Base-by-base conservation (phyloP, 2,113 vertebrate species). In the Gasterosteus aculeatus region DNA sequence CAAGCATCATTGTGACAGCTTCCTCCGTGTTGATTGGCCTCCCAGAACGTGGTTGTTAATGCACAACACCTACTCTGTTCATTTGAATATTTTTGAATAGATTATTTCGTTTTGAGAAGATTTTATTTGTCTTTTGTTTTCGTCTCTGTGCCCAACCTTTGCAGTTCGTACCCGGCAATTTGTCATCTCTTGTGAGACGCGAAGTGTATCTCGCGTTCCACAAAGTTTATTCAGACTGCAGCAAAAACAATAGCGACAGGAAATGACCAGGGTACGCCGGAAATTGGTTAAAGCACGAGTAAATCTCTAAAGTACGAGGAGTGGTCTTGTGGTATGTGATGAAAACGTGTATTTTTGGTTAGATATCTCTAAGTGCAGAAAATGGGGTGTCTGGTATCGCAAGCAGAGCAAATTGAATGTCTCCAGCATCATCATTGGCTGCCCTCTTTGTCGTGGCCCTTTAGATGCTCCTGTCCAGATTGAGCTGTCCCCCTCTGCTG, bases 1-100 rank as follows among this genome's bases (percentile, higher is more conserved):
- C 22, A 26, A 26, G 22, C 22, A 26, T 26, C 22, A 26, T 26
- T 1, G 22, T 26, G 22, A 26, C 22, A 26, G 41, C 73, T 72
- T 66, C 65, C 38, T 76, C 72, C 8, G 57, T 42, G 29, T 68
- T 80, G 84, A 89, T 80, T 85, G 77, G 73, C 62, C 60, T 77
- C 57, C 1, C 76, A 75, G 67, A 63, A 83, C 71, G 78, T 54
- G 71, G 65, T 49, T 85, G 83, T 87, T 83, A 84, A 72, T 63
- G 47, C 78, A 67, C 46, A 86, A 39, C 67, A 75, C 69, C 62
- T 46, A 61, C 66, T 39, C 68, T 56, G 69, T 67, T 47, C 59
- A 69, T 78, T 82, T 58, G 4, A 69, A 84, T 46, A 65, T 53
- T 65, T 82, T 87, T 73, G 60, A 83, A 84, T 74, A 62, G 64